A percentile compares a stretch with the other conserved stretches of the same genome.
Evolutionary conservation across 2,113 vertebrate species (phyloP).

Genomic region (Amphilophus citrinellus): DNA sequence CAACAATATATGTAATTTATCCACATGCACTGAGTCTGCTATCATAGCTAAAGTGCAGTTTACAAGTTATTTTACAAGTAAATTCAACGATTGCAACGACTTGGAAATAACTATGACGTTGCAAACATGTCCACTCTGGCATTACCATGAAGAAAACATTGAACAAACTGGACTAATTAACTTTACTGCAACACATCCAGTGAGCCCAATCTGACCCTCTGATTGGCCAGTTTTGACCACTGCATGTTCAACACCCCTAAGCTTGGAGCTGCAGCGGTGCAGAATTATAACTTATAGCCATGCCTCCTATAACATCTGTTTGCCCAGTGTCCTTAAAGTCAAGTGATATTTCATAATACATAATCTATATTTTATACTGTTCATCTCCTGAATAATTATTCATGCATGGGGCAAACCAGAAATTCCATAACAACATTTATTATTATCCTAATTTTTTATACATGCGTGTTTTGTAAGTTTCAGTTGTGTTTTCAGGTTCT

Average conservation of each 20-base stretch:
- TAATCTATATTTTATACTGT: neutral
- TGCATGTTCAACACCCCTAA: neutral
- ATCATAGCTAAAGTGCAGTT: neutral
- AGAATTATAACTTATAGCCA: neutral
- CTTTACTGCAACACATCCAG: neutral
- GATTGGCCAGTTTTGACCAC: no score
- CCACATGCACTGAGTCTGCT: no score
- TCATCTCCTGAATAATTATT: no score
- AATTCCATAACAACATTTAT: no score
- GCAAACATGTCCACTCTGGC: neutral
- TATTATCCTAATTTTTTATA: no score
- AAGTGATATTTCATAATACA: neutral
- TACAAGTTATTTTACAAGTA: neutral
- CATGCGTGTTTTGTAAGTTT: neutral
- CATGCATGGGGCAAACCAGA: no score
- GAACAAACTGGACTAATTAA: neutral
- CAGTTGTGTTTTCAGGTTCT: slow-evolving; percentile 82
- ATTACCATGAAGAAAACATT: neutral
- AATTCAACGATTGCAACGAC: neutral
- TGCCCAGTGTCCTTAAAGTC: neutral
- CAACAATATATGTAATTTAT: no score
- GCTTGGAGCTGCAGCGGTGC: neutral
- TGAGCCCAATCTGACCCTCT: neutral
- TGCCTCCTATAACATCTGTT: neutral
- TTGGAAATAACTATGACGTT: neutral